Base-by-base conservation (phyloP, 2,888 invertebrate species). In the Hirtodrosophila confusa region DNA sequence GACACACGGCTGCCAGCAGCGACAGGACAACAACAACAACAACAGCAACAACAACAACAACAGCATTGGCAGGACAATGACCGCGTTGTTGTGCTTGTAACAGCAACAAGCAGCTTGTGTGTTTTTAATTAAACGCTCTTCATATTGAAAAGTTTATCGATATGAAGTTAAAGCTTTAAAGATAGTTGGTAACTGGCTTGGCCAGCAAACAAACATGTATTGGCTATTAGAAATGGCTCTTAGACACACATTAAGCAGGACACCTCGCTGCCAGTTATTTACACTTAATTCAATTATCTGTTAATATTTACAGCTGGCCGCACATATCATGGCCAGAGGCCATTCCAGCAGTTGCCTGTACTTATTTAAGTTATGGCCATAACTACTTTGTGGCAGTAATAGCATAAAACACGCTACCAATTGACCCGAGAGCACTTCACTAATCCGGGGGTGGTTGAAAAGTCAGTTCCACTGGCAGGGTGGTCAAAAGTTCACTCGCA, bases 201-300 rank as follows among this genome's bases (percentile, higher is more conserved):
- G 11, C 17, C 27, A 8, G 35, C 45, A 23, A 31, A 8, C 6
- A 24, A 43, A 33, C 43, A 61, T 40, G 61, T 56, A 66, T 66
- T 45, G 66, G 50, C 55, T 48, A 55, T 70, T 74, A 45, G 56
- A 29, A 9, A 41, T 40, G 44, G 55, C 48, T 35, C 17, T 61
- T 61, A 33, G 36, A 6, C 27, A 51, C 57, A 56, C 43, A 35
- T 27, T 27, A 5, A 3, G 3, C 27, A 44, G 31, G 53, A 67
- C 55, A 61, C 55, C 68, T 56, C 55, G 36, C 31, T 23, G 49
- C 11, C 80, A 71, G 57, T 84, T 80, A 80, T 71, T 84, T 80
- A 78, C 80, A 84, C 77, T 78, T 75, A 75, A 88, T 87, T 89
- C 84, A 88, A 88, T 88, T 87, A 87, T 80, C 87, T 79, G 86